Conservation (phyloP, 2,888 invertebrate genomes). For the Eupithecia exiguata region DNA sequence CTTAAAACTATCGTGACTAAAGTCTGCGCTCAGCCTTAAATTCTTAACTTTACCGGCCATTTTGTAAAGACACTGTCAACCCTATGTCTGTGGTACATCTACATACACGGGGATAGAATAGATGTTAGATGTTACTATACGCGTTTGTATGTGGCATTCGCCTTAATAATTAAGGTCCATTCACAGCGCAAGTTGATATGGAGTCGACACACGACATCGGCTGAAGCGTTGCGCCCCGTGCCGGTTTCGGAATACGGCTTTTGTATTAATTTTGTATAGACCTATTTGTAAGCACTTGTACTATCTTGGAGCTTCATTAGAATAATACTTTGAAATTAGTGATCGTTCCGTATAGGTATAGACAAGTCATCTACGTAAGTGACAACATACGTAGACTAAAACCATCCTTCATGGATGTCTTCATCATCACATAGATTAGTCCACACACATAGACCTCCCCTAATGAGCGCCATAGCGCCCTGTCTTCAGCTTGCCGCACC, state of each 20-base stretch:
- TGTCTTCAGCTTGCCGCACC: no score
- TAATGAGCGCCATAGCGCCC: no score
- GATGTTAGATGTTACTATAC: background rate
- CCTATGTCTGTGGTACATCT: background rate
- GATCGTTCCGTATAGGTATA: background rate
- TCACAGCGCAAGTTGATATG: conserved; percentile 45
- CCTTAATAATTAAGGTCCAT: conserved; percentile 55
- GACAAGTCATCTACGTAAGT: background rate
- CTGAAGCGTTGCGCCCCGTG: conserved; percentile 18
- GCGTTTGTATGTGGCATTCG: conserved; percentile 37
- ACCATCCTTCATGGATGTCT: no score
- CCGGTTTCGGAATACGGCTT: conserved; percentile 10
- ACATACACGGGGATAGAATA: background rate
- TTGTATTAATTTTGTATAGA: conserved; percentile 22
- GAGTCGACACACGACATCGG: conserved; percentile 31
- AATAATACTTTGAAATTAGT: background rate
- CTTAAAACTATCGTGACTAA: no score
- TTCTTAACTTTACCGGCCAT: background rate
- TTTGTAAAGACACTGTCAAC: background rate
- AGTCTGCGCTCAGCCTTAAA: no score
- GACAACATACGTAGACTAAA: background rate
- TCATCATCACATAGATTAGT: no score
- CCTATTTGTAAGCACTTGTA: background rate
- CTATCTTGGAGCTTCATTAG: background rate
- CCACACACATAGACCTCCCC: no score